Conservation (phyloP, 2,113 vertebrate species). For the Eretmochelys imbricata region DNA sequence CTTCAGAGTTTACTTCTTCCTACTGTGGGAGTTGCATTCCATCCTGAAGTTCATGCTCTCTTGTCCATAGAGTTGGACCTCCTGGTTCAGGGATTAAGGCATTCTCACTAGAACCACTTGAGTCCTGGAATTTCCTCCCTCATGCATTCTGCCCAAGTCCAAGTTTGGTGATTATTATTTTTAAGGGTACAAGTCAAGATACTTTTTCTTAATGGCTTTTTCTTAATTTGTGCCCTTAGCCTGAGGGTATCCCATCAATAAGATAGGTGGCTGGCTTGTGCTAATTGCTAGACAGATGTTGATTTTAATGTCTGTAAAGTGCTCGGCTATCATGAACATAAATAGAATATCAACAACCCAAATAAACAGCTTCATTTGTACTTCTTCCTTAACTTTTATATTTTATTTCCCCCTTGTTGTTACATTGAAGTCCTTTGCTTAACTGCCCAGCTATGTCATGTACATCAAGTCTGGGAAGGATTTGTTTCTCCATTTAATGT, state of each 20-base stretch:
- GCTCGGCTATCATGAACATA: background rate
- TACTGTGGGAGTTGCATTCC: background rate
- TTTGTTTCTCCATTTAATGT: slow-evolving; percentile 36
- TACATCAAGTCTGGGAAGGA: background rate
- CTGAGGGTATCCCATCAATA: background rate
- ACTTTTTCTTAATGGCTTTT: background rate
- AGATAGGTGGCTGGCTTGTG: background rate
- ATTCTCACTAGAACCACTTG: background rate
- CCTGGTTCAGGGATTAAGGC: rapidly evolving
- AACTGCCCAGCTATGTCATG: background rate
- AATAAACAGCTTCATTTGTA: background rate
- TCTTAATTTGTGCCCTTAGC: background rate
- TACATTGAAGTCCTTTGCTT: slow-evolving; percentile 8
- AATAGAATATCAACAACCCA: background rate
- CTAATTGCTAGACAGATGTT: background rate
- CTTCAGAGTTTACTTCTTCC: background rate
- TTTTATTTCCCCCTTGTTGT: background rate
- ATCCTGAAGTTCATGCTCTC: background rate
- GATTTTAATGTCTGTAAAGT: background rate
- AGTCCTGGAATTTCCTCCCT: background rate
- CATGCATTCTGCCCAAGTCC: background rate
- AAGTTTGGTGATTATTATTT: background rate
- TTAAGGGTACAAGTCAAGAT: background rate
- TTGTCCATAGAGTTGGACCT: background rate
- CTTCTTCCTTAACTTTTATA: background rate